Evolutionary conservation across 2,888 invertebrate genomes (phyloP), one percentile per base, ranked within the genome.

Genomic region (Meandrusa payeni): DNA sequence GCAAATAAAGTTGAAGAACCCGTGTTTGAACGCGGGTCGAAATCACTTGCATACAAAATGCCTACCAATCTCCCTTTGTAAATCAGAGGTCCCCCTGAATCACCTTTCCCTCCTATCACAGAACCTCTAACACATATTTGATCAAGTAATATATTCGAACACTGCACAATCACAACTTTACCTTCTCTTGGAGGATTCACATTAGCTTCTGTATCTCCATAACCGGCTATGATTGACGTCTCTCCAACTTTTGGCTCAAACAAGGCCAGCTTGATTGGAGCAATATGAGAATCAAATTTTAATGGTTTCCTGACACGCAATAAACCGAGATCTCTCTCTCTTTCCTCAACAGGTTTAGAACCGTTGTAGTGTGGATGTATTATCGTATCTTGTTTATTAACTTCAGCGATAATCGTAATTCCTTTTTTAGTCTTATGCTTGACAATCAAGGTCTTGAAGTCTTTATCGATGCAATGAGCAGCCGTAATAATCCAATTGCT

Each of bases 61-160:
- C 32, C 32, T 3, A 9, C 32, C 5, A 23, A 22, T 2, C 3
- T 6, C 7, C 12, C 23, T 9, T 22, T 33, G 4, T 11, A 5
- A n/a, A 33, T 33, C 33, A 33, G 5, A n/a, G 33, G 13, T 6
- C 33, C 33, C 5, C 33, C 33, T 3, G 33, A 33, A 23, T 33
- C 23, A 3, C 33, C 23, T 0, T 13, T 0, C 4, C 33, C 33
- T 3, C 6, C 20, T 13, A 17, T n/a, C n/a, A 4, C 5, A 11
- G 22, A 5, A 5, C 23, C 33, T 6, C 2, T 3, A 4, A 7
- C 7, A 12, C 12, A 13, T 2, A 27, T 27, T 5, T 9, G 5
- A 2, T 5, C n/a, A 12, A 0, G 4, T 6, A 0, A 5, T 9
- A 6, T 2, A 12, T 2, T 1, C 2, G 12, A 12, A 12, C 22